These are phyloP conservation scores for Oxytorus armatus DNA, from an alignment of 2,888 invertebrate genomes.

Conservation along the genomic window DNA sequence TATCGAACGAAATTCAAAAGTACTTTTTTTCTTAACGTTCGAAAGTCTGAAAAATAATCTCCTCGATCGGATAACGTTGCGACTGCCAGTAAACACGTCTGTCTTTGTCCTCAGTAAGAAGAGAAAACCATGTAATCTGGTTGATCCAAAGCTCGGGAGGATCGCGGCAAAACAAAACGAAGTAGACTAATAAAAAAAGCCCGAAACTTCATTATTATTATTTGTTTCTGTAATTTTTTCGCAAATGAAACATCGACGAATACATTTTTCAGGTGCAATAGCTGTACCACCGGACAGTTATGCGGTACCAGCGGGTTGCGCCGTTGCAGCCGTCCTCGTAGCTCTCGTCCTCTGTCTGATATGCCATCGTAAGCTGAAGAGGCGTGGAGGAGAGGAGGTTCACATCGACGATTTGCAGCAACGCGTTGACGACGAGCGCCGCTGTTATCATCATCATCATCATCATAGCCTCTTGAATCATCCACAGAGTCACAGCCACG, in stretches of 20 bases:
- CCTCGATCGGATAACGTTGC: too few species aligned
- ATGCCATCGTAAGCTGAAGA: constrained; percentile 85
- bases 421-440: constrained; percentile 78
- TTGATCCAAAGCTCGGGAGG: too few species aligned
- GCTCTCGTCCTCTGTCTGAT: constrained; percentile 85
- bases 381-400: constrained; percentile 76
- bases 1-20: too few species aligned
- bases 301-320: constrained; percentile 85
- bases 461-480: constrained; percentile 77
- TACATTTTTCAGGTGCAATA: constrained; percentile 83
- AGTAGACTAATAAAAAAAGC: neutral
- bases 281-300: constrained; percentile 87
- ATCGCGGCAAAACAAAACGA: too few species aligned
- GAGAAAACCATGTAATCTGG: too few species aligned
- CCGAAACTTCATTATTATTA: neutral
- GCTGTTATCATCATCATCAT: constrained; percentile 69
- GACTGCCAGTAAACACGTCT: too few species aligned
- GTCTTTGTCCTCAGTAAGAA: too few species aligned
- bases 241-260: neutral
- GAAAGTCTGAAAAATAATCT: too few species aligned
- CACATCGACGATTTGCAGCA: constrained; percentile 73
- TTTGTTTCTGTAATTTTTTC: too few species aligned
- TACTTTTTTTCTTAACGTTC: too few species aligned
- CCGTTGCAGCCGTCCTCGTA: constrained; percentile 84
- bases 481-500: constrained; percentile 71